Evolutionary conservation across 2,888 invertebrate genomes (phyloP), one percentile per base, ranked within the genome.

Genomic region (Epiblema foenella): DNA sequence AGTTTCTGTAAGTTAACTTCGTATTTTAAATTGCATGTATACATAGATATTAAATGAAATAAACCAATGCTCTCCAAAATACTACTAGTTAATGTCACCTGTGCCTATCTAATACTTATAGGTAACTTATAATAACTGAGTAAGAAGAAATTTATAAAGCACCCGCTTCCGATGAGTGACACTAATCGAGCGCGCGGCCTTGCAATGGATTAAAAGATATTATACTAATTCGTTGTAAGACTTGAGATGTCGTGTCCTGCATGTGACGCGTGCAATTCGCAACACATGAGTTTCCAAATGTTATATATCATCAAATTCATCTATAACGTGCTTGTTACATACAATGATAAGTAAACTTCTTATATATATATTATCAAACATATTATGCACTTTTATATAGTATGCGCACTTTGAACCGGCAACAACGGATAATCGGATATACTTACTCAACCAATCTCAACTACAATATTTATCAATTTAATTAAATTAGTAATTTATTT

Each of bases 1-100:
- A 93, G 92, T 85, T 85, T 87, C 77, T 88, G 92, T 93, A 88
- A 93, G 92, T 90, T 77, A 29, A 54, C 51, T 63, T 59, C 42
- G 8, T 9, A 54, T 54, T 54, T 5, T 8, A 33, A 29, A 4
- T 4, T 29, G 29, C 5, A 5, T 46, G n/a, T 46, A 46, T n/a
- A n/a, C 15, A 42, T 42, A 5, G 1, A 0, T 0, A 12, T n/a
- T n/a, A 42, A 42, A 42, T 15, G 3, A n/a, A 42, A 7, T 15
- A 42, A 15, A 42, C 11, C 39, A 39, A 2, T 42, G 42, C 5
- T n/a, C n/a, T n/a, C n/a, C n/a, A 5, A 15, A 4, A 42, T 12
- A 42, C 2, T 42, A 15, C 5, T 42, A 3, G 5, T 15, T 4
- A 46, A n/a, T 46, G 15, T 8, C 46, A 42, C 15, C 39, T 12